A percentile compares a stretch with the other conserved stretches of the same genome.
phyloP scores from a whole-genome alignment of 2,888 invertebrate genomes.

The Agrenia bidenticulata region DNA sequence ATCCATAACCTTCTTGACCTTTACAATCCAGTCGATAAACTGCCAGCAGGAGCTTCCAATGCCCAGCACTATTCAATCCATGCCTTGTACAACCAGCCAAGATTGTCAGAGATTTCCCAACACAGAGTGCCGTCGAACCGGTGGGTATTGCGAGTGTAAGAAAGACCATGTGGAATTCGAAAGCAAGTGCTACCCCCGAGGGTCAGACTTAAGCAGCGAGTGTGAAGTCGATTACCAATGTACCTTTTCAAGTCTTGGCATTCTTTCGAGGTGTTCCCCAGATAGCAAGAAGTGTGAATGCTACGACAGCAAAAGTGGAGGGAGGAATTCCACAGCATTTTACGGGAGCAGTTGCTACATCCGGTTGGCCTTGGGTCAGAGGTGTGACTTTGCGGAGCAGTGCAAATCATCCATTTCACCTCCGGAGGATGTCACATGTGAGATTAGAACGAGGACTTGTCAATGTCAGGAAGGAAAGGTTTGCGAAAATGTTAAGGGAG shows the following conservation, averaged over 20 bases:
- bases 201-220: conserved; percentile 1
- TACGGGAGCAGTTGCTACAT: conserved; percentile 27
- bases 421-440: conserved; percentile 27
- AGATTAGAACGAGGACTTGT: conserved; percentile 10
- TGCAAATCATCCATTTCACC: conserved; percentile 34
- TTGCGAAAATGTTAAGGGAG: conserved; percentile 18
- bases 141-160: conserved; percentile 1
- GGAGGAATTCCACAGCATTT: conserved; percentile 26
- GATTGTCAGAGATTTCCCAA: conserved; percentile 15
- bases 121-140: conserved; percentile 2
- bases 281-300: conserved; percentile 32
- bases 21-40: neutral
- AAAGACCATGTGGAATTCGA: conserved; percentile 5
- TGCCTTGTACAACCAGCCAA: conserved; percentile 2
- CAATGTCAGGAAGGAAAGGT: conserved; percentile 19
- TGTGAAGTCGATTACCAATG: conserved; percentile 34
- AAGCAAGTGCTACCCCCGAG: conserved; percentile 24
- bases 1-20: too few relatives aligned
- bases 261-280: conserved; percentile 23
- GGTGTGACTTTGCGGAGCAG: conserved; percentile 10
- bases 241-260: conserved; percentile 1
- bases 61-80: neutral
- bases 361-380: conserved; percentile 15
- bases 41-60: neutral
- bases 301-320: conserved; percentile 27